Evolutionary conservation across 2,888 invertebrate species (phyloP).

Genomic region (Campopleginae sp.): DNA sequence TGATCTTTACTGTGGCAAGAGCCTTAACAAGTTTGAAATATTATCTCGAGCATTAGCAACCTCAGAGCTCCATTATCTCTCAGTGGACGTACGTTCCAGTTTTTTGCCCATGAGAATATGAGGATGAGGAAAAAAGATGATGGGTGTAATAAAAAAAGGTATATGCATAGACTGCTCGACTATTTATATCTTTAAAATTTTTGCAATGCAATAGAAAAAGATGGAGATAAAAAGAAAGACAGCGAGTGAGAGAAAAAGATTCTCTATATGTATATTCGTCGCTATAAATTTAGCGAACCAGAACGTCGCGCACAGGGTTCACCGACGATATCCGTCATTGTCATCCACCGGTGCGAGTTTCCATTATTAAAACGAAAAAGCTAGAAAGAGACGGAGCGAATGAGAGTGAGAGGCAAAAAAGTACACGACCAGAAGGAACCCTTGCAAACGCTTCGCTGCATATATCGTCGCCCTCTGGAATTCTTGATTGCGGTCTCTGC

Average conservation of each 20-base stretch:
- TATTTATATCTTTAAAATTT: not conserved
- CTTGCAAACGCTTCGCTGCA: slow-evolving; percentile 31
- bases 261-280: slow-evolving; percentile 8
- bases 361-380: slow-evolving; percentile 68
- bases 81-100: slow-evolving; percentile 15
- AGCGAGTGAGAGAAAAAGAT: slow-evolving; percentile 32
- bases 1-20: not conserved
- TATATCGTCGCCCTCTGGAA: slow-evolving; percentile 51
- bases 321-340: slow-evolving; percentile 67
- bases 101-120: slow-evolving; percentile 37
- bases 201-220: slow-evolving; percentile 2
- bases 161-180: slow-evolving; percentile 17
- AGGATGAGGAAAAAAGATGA: not conserved
- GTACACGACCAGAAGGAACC: slow-evolving; percentile 37
- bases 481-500: slow-evolving; percentile 65
- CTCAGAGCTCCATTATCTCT: slow-evolving; percentile 37
- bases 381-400: slow-evolving; percentile 18
- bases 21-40: slow-evolving; percentile 11
- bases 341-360: slow-evolving; percentile 63
- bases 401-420: slow-evolving; percentile 19
- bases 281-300: slow-evolving; percentile 60
- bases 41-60: not conserved
- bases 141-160: slow-evolving; percentile 44
- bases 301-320: slow-evolving; percentile 63
- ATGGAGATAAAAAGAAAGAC: slow-evolving; percentile 12